A percentile compares a stretch with the other conserved stretches of the same genome.
Conservation (phyloP, 2,888 invertebrate species). For the Leucania comma region DNA sequence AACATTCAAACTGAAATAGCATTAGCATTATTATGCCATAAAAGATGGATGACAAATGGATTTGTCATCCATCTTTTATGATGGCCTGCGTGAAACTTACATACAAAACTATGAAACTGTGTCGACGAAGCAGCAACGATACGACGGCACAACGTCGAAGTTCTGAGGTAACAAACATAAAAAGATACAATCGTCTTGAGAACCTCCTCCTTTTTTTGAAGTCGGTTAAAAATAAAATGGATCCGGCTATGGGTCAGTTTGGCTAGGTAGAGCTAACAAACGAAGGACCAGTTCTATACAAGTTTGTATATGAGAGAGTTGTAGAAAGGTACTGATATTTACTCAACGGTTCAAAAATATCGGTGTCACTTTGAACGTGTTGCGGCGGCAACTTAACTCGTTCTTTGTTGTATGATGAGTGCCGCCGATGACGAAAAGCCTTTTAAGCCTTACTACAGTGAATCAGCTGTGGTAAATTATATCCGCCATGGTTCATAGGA, state of each 20-base stretch:
- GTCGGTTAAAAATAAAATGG: too few relatives aligned
- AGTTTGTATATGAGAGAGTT: conserved; percentile 7
- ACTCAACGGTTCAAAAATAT: not conserved
- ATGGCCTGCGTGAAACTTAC: too few relatives aligned
- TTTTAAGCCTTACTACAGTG: too few relatives aligned
- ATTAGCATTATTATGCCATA: too few relatives aligned
- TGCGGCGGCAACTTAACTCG: not conserved
- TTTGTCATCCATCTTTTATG: conserved; percentile 2
- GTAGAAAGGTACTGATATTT: not conserved
- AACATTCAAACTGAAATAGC: not conserved
- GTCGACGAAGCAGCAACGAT: too few relatives aligned
- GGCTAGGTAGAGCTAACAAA: not conserved
- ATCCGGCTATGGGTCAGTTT: not conserved
- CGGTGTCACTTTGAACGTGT: conserved; percentile 1
- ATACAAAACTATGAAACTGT: too few relatives aligned
- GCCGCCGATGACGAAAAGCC: not conserved
- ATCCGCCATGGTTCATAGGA: too few relatives aligned
- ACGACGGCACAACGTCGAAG: too few relatives aligned
- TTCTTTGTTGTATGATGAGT: not conserved
- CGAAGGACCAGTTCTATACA: conserved; percentile 2
- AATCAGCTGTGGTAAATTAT: not conserved
- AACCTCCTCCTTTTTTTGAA: too few relatives aligned
- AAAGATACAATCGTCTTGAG: too few relatives aligned
- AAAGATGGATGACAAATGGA: conserved; percentile 6
- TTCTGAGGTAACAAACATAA: too few relatives aligned